These are phyloP conservation scores for Drosophila seclusa DNA, from an alignment of 2,888 invertebrate genomes.

Conservation along the genomic window DNA sequence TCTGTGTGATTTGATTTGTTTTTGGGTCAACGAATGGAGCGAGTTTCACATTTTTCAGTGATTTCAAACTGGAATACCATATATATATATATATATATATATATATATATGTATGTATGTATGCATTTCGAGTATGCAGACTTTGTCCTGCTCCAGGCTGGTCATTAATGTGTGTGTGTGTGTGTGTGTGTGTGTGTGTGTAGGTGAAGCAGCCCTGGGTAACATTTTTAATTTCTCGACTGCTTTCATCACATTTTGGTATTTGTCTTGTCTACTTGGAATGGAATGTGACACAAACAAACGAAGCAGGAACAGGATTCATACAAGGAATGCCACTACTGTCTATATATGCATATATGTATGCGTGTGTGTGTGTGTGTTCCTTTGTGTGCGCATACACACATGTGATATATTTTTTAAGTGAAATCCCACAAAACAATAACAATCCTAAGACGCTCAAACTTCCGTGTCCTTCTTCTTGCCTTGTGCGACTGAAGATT, in stretches of 20 bases:
- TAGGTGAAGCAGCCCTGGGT: conserved; percentile 27
- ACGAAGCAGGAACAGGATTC: conserved; percentile 42
- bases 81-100: not conserved
- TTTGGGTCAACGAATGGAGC: conserved; percentile 44
- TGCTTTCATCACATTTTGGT: conserved; percentile 68
- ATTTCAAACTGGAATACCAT: conserved; percentile 37
- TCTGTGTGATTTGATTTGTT: conserved; percentile 26
- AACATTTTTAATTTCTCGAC: conserved; percentile 71
- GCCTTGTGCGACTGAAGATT: not conserved
- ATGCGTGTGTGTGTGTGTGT: conserved; percentile 3
- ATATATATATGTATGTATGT: not conserved
- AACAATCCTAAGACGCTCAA: conserved; percentile 40
- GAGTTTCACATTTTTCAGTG: conserved; percentile 59
- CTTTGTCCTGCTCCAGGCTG: conserved; percentile 28
- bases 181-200: conserved; percentile 7
- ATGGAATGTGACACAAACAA: conserved; percentile 62
- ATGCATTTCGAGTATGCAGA: not conserved
- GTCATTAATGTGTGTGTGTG: conserved; percentile 21
- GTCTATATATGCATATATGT: conserved; percentile 3
- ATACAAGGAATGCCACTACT: conserved; percentile 57
- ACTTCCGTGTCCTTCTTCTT: conserved; percentile 45
- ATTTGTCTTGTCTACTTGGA: conserved; percentile 59
- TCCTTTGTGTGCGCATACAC: conserved; percentile 2
- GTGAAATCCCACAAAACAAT: conserved; percentile 52
- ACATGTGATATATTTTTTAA: conserved; percentile 31